Percentiles rank a stretch among this genome's conserved stretches.
Conservation (phyloP, 2,113 vertebrate species). For the Merops nubicus region DNA sequence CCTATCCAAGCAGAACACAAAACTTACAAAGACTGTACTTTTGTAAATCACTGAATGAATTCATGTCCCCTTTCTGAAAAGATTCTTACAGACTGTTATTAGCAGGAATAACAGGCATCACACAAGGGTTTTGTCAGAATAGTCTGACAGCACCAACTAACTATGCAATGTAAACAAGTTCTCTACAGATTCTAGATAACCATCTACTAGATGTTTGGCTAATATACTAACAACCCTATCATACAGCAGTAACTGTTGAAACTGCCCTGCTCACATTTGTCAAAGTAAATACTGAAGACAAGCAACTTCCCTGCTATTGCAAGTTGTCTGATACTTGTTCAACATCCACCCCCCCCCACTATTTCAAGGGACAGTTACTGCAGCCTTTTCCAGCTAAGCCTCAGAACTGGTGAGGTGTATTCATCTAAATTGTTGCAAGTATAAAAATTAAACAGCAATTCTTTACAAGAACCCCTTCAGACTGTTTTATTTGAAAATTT, state of each 20-base stretch:
- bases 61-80: background rate
- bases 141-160: background rate
- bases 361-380: background rate
- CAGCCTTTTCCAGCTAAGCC: background rate
- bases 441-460: background rate
- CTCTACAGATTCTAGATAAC: background rate
- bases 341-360: background rate
- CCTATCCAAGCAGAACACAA: background rate
- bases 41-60: background rate
- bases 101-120: background rate
- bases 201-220: background rate
- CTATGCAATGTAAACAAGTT: background rate
- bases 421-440: background rate
- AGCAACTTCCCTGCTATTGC: background rate
- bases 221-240: background rate
- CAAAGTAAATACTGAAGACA: background rate
- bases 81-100: background rate
- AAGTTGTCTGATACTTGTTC: background rate
- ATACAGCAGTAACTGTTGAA: background rate
- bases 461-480: background rate
- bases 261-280: background rate
- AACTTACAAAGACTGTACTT: background rate
- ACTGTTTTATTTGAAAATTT: background rate
- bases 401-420: background rate
- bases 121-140: background rate